These are phyloP conservation scores for Alfaro cultratus DNA, from an alignment of 2,797 vertebrate genomes.

Conservation along the genomic window DNA sequence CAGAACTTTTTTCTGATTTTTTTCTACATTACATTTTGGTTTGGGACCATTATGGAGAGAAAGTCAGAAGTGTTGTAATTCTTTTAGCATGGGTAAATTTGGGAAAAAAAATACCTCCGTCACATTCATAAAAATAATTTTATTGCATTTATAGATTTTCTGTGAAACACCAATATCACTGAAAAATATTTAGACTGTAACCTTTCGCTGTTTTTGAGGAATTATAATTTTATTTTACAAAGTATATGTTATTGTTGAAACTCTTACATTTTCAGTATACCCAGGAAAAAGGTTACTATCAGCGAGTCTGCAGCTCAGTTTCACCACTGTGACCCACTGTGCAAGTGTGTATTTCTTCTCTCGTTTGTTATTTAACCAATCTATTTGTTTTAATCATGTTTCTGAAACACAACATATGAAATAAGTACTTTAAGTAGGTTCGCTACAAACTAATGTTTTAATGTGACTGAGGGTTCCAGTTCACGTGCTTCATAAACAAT, in stretches of 20 bases:
- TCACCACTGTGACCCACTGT: not conserved
- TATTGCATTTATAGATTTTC: not conserved
- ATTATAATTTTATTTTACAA: not conserved
- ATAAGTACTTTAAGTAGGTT: not conserved
- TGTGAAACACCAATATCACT: not conserved
- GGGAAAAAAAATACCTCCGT: not conserved
- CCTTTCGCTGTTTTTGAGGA: not conserved
- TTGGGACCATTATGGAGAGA: not conserved
- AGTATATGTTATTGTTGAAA: not conserved
- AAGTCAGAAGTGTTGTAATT: not conserved
- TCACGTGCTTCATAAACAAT: not conserved
- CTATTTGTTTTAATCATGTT: not conserved
- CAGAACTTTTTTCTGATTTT: not conserved
- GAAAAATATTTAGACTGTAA: not conserved
- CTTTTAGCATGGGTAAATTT: not conserved
- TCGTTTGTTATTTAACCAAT: not conserved
- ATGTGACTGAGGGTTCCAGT: too few relatives aligned
- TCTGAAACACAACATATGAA: not conserved
- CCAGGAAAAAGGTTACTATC: not conserved
- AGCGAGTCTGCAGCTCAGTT: not conserved
- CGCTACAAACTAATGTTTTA: not conserved
- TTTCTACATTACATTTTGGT: not conserved
- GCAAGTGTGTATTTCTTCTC: too few relatives aligned
- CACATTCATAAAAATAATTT: not conserved
- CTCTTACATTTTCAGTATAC: not conserved